Percentiles rank a stretch among this genome's conserved stretches.
Evolutionary conservation across 2,888 invertebrate genomes (phyloP).

Genomic region (Torymus texanus): DNA sequence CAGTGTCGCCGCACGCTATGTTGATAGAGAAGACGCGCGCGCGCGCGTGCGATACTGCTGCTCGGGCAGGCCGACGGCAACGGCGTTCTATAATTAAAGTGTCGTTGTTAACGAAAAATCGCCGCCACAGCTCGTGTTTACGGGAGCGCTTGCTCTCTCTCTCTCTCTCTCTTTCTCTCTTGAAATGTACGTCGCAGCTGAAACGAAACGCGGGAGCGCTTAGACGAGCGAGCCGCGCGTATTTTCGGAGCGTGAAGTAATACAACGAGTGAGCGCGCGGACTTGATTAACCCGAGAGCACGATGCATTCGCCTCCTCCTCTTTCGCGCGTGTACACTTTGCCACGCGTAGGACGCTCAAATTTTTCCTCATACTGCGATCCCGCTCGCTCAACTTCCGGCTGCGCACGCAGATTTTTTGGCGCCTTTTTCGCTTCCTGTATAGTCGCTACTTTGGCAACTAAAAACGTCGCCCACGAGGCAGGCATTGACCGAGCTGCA

Average conservation of each 20-base stretch:
- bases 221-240: neutral
- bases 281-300: conserved; percentile 39
- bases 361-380: no score
- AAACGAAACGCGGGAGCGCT: conserved; percentile 8
- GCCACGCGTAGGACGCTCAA: neutral
- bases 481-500: no score
- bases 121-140: conserved; percentile 20
- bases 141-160: neutral
- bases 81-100: conserved; percentile 51
- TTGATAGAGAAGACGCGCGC: conserved; percentile 7
- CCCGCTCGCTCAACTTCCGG: no score
- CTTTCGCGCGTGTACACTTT: neutral
- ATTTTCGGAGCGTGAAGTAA: conserved; percentile 56
- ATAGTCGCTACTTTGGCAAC: no score
- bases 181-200: conserved; percentile 30
- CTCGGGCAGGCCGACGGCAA: neutral
- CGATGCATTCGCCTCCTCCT: conserved; percentile 1
- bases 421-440: no score
- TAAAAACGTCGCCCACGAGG: no score
- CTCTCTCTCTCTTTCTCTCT: conserved; percentile 6
- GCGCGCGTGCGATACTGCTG: conserved; percentile 6
- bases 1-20: neutral
- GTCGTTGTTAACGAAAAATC: conserved; percentile 53
- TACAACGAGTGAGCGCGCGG: conserved; percentile 20
- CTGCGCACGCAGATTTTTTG: no score